A percentile compares a stretch with the other conserved stretches of the same genome.
phyloP scores from a whole-genome alignment of 2,888 invertebrate species.

The Masnerella sp. region DNA sequence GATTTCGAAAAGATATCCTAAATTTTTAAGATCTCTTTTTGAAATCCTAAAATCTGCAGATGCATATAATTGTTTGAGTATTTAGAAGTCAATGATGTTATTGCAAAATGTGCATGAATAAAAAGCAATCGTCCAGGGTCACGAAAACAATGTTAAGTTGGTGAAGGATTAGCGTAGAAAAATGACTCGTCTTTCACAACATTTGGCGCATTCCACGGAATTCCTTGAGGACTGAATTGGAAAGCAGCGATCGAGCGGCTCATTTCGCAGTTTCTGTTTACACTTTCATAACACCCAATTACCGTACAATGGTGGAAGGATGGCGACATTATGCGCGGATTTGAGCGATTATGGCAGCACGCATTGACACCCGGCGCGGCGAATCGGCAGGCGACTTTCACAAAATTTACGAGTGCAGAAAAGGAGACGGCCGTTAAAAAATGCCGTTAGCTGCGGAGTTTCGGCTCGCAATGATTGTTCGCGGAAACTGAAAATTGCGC shows the following conservation, averaged over 20 bases:
- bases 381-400: conserved; percentile 39
- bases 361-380: conserved; percentile 35
- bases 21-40: too few species aligned
- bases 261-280: conserved; percentile 33
- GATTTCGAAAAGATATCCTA: too few species aligned
- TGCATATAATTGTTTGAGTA: too few species aligned
- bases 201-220: conserved; percentile 28
- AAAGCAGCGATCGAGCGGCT: conserved; percentile 29
- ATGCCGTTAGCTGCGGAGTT: conserved; percentile 38
- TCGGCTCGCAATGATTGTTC: conserved; percentile 37
- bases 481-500: conserved; percentile 49
- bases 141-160: conserved; percentile 28
- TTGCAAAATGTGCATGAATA: not conserved
- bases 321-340: conserved; percentile 39
- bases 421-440: conserved; percentile 46
- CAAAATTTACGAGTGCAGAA: conserved; percentile 40
- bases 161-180: conserved; percentile 26
- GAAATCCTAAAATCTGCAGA: too few species aligned
- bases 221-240: conserved; percentile 42
- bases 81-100: not conserved
- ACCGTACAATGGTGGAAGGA: conserved; percentile 36
- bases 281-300: conserved; percentile 54
- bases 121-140: conserved; percentile 18
- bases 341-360: conserved; percentile 35
- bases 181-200: conserved; percentile 18